Conservation (phyloP, 2,888 invertebrate species). For the Hemicrepidius hirtus region DNA sequence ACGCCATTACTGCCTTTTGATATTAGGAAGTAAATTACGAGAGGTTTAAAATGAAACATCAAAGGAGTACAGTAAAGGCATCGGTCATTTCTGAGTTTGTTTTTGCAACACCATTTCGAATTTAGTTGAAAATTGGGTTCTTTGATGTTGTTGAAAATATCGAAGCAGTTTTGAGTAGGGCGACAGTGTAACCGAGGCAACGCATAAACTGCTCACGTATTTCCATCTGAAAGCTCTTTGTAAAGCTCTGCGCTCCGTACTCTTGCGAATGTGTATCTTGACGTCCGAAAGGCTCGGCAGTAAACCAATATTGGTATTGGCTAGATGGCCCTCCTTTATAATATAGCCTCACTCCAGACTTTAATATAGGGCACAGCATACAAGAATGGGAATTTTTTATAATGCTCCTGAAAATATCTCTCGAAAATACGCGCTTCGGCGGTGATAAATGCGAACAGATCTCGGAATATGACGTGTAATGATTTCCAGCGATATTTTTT, state of each 20-base stretch:
- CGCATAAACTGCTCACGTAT: conserved; percentile 33
- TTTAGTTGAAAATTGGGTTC: conserved; percentile 21
- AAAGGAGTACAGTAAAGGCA: not conserved
- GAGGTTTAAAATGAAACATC: not conserved
- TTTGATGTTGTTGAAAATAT: conserved; percentile 31
- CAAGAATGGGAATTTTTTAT: conserved; percentile 24
- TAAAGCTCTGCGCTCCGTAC: conserved; percentile 27
- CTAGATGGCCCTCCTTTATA: conserved; percentile 18
- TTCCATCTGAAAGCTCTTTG: conserved; percentile 32
- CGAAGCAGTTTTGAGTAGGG: conserved; percentile 18
- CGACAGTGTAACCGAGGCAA: conserved; percentile 27
- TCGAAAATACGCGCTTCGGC: conserved; percentile 10
- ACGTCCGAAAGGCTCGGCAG: conserved; percentile 15
- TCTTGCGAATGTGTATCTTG: conserved; percentile 21
- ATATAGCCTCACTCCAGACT: not conserved
- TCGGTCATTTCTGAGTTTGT: conserved; percentile 25
- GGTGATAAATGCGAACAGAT: conserved; percentile 25
- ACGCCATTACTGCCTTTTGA: not conserved
- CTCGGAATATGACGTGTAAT: conserved; percentile 25
- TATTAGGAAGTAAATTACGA: not conserved
- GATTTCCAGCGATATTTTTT: conserved; percentile 21
- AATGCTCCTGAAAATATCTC: conserved; percentile 11
- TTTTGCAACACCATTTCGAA: conserved; percentile 11
- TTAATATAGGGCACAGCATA: conserved; percentile 21
- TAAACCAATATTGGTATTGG: conserved; percentile 30